These are phyloP conservation scores for Stegostoma tigrinum DNA, from an alignment of 2,113 vertebrate species.

Conservation along the genomic window DNA sequence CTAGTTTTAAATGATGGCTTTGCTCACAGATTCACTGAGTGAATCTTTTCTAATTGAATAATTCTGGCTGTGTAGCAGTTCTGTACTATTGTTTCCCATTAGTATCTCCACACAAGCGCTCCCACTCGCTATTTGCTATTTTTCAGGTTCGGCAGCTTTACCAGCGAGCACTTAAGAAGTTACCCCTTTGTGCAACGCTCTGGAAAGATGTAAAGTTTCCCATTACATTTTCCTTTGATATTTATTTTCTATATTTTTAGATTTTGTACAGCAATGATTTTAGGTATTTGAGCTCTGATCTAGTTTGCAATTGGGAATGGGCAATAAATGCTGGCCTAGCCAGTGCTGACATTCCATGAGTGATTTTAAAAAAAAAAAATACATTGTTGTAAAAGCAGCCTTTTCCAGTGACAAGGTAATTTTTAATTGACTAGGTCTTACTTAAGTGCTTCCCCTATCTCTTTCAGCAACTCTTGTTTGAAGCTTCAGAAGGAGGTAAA, in stretches of 20 bases:
- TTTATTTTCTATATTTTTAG: slow-evolving; percentile 23
- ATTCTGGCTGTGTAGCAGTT: slow-evolving; percentile 12
- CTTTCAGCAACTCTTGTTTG: slow-evolving; percentile 89
- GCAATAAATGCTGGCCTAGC: too few relatives aligned
- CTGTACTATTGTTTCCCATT: slow-evolving; percentile 4
- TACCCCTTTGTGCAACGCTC: slow-evolving; percentile 86
- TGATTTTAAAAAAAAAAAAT: slow-evolving; percentile 51
- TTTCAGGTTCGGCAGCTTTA: slow-evolving; percentile 83
- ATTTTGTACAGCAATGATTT: slow-evolving; percentile 1
- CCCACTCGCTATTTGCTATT: slow-evolving; percentile 46
- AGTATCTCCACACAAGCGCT: not conserved
- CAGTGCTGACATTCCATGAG: too few relatives aligned
- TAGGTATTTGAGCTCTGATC: slow-evolving; percentile 44
- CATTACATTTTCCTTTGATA: not conserved
- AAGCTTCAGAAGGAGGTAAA: slow-evolving; percentile 86
- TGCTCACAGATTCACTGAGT: not conserved
- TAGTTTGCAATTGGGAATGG: slow-evolving; percentile 46
- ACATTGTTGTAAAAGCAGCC: slow-evolving; percentile 62
- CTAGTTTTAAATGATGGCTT: not conserved
- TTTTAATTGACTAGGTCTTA: slow-evolving; percentile 64
- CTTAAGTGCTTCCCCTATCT: slow-evolving; percentile 68
- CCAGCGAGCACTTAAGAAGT: slow-evolving; percentile 82
- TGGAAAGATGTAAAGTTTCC: slow-evolving; percentile 90
- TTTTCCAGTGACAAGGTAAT: slow-evolving; percentile 72
- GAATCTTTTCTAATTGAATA: not conserved